Evolutionary conservation across 2,888 invertebrate species (phyloP), one percentile per base, ranked within the genome.

Genomic region (Liodrosophila aerea): DNA sequence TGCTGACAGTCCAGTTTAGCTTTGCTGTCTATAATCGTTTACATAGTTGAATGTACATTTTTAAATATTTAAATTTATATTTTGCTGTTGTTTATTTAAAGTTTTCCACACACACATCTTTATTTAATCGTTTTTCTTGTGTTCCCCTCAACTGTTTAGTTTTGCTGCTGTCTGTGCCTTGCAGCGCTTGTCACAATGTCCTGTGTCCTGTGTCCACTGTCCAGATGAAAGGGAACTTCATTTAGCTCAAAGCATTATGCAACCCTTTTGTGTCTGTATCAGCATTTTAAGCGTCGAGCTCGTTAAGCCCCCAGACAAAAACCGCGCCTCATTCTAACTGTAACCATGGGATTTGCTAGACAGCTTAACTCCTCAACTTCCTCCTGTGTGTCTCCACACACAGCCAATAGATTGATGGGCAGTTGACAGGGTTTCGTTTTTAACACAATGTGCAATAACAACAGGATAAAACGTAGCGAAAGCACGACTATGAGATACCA

Each of bases 371-470:
- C 30, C 16, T 18, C 45, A 8, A 30, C 33, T 18, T 18, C 5
- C 9, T 1, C 7, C 7, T 7, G 2, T 13, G 12, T 7, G 30
- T 7, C 15, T 22, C 37, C 15, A 11, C 7, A 40, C 37, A 40
- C 59, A n/a, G 15, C 18, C 76, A 65, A 78, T 78, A 76, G 85
- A 86, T 85, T 81, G 80, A 71, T 78, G 76, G 76, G 57, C 70
- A 72, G 76, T 84, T 81, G 84, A 81, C 81, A 81, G 73, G 66
- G 53, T 58, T 51, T 49, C 60, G 59, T 50, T 46, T 59, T 59
- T 57, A 75, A 75, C 75, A 75, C 75, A 75, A 67, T 57, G 60
- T 63, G 59, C 74, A 69, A 59, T 60, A 51, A 18, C 16, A 34
- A 37, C 16, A 30, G 11, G n/a, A 7, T 12, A 39, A 29, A 8